Conservation (phyloP, 2,888 invertebrate species). For the Ectropis crepuscularia region DNA sequence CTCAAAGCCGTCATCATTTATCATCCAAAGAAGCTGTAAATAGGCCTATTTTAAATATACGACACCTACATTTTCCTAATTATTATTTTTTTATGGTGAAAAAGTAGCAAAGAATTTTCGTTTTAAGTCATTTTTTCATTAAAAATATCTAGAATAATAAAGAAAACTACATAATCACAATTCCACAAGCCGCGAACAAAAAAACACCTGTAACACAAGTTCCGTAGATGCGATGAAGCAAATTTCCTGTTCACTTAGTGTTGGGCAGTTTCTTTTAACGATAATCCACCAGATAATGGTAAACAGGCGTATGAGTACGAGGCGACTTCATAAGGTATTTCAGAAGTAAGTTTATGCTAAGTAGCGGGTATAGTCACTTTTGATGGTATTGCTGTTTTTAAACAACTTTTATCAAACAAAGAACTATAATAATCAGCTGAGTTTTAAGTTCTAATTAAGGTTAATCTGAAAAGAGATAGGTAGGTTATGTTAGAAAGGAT, state of each 20-base stretch:
- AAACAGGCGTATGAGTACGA: slow-evolving; percentile 22
- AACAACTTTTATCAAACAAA: neutral
- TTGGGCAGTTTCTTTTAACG: slow-evolving; percentile 65
- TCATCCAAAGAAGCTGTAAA: too few relatives aligned
- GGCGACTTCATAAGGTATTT: slow-evolving; percentile 20
- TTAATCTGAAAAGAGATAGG: too few relatives aligned
- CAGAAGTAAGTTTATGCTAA: slow-evolving; percentile 12
- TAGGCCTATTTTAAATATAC: too few relatives aligned
- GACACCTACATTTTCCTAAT: too few relatives aligned
- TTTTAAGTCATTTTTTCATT: too few relatives aligned
- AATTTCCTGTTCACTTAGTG: slow-evolving; percentile 47
- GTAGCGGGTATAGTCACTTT: neutral
- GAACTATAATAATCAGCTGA: neutral
- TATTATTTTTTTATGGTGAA: too few relatives aligned
- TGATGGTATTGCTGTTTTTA: neutral
- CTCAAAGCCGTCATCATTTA: too few relatives aligned
- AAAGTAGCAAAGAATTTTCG: too few relatives aligned
- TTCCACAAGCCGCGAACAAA: neutral
- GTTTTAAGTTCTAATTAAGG: too few relatives aligned
- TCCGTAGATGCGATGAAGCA: slow-evolving; percentile 4
- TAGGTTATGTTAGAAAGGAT: too few relatives aligned
- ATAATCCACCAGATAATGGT: slow-evolving; percentile 47
- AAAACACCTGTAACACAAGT: slow-evolving; percentile 11
- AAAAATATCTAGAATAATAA: too few relatives aligned
- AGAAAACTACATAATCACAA: neutral